These are phyloP conservation scores for Chirona hameri DNA, from an alignment of 2,888 invertebrate species.

Conservation along the genomic window DNA sequence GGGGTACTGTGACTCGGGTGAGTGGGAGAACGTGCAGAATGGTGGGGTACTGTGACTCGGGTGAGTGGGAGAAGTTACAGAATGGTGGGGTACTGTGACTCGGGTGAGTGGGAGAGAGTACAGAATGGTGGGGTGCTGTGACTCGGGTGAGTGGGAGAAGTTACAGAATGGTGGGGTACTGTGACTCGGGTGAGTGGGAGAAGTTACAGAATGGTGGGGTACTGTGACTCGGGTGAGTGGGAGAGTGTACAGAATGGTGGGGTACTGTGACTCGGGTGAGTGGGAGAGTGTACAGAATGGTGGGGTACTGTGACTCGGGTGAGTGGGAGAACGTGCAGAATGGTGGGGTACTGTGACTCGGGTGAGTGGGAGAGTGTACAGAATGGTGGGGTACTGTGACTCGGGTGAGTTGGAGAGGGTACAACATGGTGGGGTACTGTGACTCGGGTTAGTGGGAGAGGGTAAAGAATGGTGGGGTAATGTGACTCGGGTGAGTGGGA, in stretches of 20 bases:
- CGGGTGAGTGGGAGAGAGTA: neutral
- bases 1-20: neutral
- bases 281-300: neutral
- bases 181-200: neutral
- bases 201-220: neutral
- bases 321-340: neutral
- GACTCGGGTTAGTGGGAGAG: neutral
- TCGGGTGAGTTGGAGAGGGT: neutral
- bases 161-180: neutral
- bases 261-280: neutral
- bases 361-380: neutral
- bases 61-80: neutral
- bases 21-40: neutral
- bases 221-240: neutral
- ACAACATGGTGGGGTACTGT: neutral
- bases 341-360: neutral
- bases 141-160: neutral
- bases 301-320: neutral
- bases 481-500: slow-evolving; percentile 2
- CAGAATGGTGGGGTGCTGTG: neutral
- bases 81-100: neutral
- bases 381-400: neutral
- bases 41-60: neutral
- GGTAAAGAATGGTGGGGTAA: too few relatives aligned
- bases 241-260: neutral